Evolutionary conservation across 2,888 invertebrate genomes (phyloP).

Genomic region (Drosophila mimetica): DNA sequence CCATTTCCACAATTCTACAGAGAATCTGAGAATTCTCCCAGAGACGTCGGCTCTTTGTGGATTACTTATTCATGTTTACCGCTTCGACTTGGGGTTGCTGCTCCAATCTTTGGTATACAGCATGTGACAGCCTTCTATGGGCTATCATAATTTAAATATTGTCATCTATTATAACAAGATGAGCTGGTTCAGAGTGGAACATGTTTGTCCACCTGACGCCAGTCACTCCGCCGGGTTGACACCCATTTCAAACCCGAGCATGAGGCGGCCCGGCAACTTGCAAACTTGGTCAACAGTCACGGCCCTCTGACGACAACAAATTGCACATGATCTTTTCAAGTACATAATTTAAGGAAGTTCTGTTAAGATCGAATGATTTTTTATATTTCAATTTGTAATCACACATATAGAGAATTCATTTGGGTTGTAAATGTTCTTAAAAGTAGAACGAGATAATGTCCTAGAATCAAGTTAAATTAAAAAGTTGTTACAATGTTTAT

Average conservation of each 20-base stretch:
- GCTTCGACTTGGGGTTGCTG: constrained; percentile 30
- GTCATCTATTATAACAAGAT: constrained; percentile 58
- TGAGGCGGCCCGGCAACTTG: constrained; percentile 7
- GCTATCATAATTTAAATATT: constrained; percentile 80
- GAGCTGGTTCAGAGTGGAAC: constrained; percentile 26
- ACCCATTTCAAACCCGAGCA: constrained; percentile 15
- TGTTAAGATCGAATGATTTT: no score
- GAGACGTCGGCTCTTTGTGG: constrained; percentile 11
- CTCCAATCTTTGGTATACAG: constrained; percentile 10
- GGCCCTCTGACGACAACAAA: constrained; percentile 33
- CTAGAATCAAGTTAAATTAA: no score
- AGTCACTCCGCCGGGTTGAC: constrained; percentile 55
- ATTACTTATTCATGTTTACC: constrained; percentile 35
- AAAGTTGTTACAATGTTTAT: no score
- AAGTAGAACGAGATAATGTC: no score
- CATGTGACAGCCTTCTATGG: constrained; percentile 46
- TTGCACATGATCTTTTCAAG: constrained; percentile 32
- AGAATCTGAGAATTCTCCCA: constrained; percentile 3
- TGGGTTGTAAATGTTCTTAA: no score
- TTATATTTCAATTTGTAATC: no score
- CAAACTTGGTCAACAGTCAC: constrained; percentile 20
- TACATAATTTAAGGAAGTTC: no score
- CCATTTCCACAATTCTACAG: background rate
- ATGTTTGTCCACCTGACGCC: constrained; percentile 68
- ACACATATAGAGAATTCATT: no score